These are phyloP conservation scores for Neotoma lepida DNA, from an alignment of 2,113 vertebrate genomes.

Conservation along the genomic window DNA sequence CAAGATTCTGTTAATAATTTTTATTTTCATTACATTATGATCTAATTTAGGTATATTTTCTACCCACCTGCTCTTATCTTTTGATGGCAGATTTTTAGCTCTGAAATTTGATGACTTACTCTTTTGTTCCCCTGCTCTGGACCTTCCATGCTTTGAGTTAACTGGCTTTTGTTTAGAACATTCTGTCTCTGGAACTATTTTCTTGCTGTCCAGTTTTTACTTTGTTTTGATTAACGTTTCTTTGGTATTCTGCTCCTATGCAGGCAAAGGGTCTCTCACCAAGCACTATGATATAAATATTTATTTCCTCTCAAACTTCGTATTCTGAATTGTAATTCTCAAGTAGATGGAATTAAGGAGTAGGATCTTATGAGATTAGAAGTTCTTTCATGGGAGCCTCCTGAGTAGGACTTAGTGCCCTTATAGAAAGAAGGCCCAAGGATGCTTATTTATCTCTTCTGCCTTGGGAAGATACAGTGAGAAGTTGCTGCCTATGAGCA, in stretches of 20 bases:
- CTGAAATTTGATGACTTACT: conserved; percentile 40
- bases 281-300: not conserved
- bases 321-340: not conserved
- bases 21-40: not conserved
- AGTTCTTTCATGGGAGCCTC: not conserved
- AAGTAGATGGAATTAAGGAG: not conserved
- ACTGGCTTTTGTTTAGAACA: conserved; percentile 49
- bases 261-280: not conserved
- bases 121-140: not conserved
- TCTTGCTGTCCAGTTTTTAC: conserved; percentile 57
- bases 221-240: conserved; percentile 51
- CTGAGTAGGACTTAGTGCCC: not conserved
- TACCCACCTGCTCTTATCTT: not conserved
- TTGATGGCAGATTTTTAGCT: conserved; percentile 43
- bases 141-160: conserved; percentile 23
- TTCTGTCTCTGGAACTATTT: conserved; percentile 42
- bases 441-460: not conserved
- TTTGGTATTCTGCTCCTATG: conserved; percentile 55
- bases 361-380: not conserved
- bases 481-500: not conserved
- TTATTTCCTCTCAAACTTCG: not conserved
- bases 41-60: conserved; percentile 7
- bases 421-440: not conserved
- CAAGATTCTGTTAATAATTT: conserved; percentile 8
- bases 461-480: not conserved